Base-by-base conservation (phyloP, 2,888 invertebrate species). In the Pelosia muscerda region DNA sequence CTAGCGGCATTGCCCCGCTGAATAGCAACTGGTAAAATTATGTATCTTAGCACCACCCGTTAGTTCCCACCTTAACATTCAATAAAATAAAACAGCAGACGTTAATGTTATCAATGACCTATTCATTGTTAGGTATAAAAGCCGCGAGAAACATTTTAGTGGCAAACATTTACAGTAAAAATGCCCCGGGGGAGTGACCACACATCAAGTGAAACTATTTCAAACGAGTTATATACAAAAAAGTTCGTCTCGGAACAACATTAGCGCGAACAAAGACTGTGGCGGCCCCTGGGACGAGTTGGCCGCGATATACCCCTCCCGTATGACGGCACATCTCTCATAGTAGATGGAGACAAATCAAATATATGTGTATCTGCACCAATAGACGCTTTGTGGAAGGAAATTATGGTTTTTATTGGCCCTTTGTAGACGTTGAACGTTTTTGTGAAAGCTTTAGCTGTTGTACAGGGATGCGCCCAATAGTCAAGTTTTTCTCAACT, bases 271-370 rank as follows among this genome's bases (percentile, higher is more conserved):
- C 67, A 61, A 57, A 53, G 65, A 59, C 49, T 58, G 11, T 25
- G 34, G 23, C 68, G 61, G 28, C 81, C 61, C 70, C 9, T 28
- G 71, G 66, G 75, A 72, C 68, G n/a, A 61, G 42, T 69, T 64
- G 61, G n/a, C 62, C 58, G 53, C 71, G 34, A 56, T 58, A 57
- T 63, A 59, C 68, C 25, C 28, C 38, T 72, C 70, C 71, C 62
- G 77, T 70, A 70, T 73, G 71, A 73, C 61, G 65, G 68, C 59
- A 75, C 31, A 71, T 73, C 69, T 70, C 59, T 61, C 63, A 73
- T 58, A 58, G 63, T 66, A 65, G 68, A 71, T 70, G 69, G 65
- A 38, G 66, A 66, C 72, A 74, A 76, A 81, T 79, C 81, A 73
- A 71, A 72, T 65, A 73, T 70, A 69, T 81, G 53, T 63, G 55